Evolutionary conservation across 2,113 vertebrate genomes (phyloP), one percentile per base, ranked within the genome.

Genomic region (Vulpes lagopus): DNA sequence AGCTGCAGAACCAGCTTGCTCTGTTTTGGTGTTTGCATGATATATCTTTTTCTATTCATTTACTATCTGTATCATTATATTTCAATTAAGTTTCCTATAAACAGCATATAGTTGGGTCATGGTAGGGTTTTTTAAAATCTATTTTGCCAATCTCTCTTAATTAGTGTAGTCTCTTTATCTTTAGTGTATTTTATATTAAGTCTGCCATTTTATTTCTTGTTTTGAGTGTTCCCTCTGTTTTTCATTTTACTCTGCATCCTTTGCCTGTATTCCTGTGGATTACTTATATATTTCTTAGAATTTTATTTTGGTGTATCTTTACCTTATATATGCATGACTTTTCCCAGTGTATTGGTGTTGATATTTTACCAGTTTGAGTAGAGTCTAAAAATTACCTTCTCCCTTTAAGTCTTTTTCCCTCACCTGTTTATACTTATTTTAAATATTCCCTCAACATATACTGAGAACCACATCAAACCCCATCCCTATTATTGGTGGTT

Each of bases 341-440:
- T 51, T 20, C 2, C n/a, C 16, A 65, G 59, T 55, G 12, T 55
- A 76, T 76, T 85, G 32, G 32, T 93, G 69, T n/a, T 93, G 60
- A 65, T 59, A 78, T 78, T 93, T 86, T 57, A 67, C n/a, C 82
- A 69, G 2, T 59, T 87, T 11, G 15, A 19, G 5, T 53, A 53
- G 19, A 62, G 27, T 43, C 27, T 94, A 79, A 74, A 59, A 87
- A 94, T 27, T 17, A n/a, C 60, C 27, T 32, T 14, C 20, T 22
- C 20, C 25, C 19, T 80, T 80, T 87, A 69, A 67, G 60, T 67
- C 15, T 55, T 60, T 88, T 94, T 27, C 51, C n/a, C 35, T 69
- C 73, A 69, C 83, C 62, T 94, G 60, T 78, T 85, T 85, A 65
- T 64, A 93, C 6, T 87, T 87, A 59, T 94, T 35, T 87, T 79